Conservation (phyloP, 1,140 invertebrate genomes). For the Piezodorus guildinii region DNA sequence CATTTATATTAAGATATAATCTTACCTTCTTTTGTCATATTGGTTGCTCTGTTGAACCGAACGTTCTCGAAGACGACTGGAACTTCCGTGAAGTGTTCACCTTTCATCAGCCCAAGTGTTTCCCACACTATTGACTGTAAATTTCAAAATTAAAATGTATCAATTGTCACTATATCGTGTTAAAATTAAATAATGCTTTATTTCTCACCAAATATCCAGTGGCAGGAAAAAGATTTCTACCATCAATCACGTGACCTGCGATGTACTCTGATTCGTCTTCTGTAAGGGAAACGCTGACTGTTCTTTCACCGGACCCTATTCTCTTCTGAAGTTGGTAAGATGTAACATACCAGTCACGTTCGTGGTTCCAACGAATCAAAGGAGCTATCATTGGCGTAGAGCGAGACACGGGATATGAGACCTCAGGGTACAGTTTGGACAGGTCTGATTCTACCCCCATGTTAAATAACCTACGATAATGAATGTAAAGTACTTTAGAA, state of each 20-base stretch:
- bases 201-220: conserved; percentile 60
- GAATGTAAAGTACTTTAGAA: no score
- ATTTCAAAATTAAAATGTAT: conserved; percentile 1
- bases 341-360: conserved; percentile 53
- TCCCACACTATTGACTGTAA: conserved; percentile 66
- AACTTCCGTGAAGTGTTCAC: conserved; percentile 55
- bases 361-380: conserved; percentile 83
- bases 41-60: conserved; percentile 69
- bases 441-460: conserved; percentile 28
- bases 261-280: conserved; percentile 41
- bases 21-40: conserved; percentile 51
- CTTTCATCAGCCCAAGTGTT: conserved; percentile 65
- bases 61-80: conserved; percentile 80
- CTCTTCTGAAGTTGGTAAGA: conserved; percentile 15
- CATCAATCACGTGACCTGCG: conserved; percentile 77
- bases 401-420: conserved; percentile 65
- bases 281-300: not conserved
- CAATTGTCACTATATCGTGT: no score
- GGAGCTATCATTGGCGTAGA: conserved; percentile 66
- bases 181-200: not conserved
- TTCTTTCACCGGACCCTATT: conserved; percentile 15
- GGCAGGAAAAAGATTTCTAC: conserved; percentile 75
- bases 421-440: conserved; percentile 44
- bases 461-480: conserved; percentile 27
- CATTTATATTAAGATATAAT: not conserved